Evolutionary conservation across 1,140 invertebrate genomes (phyloP).

Genomic region (Meloidogyne floridensis): DNA sequence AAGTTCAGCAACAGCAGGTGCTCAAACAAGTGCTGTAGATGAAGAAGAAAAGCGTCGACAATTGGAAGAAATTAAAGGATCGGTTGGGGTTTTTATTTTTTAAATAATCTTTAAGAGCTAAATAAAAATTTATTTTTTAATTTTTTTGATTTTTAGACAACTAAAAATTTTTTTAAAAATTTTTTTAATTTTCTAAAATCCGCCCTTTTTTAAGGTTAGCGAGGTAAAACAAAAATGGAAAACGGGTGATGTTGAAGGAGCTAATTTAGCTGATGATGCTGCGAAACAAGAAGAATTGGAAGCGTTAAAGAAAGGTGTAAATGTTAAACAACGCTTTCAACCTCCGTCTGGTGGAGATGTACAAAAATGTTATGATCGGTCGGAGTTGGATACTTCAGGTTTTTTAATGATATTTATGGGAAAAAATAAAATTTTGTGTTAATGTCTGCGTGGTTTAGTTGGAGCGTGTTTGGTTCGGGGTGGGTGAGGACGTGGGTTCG

Average conservation of each 20-base stretch:
- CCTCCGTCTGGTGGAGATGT: slow-evolving; percentile 31
- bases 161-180: neutral
- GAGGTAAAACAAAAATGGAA: slow-evolving; percentile 65
- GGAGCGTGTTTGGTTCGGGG: slow-evolving; percentile 47
- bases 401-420: neutral
- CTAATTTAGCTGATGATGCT: slow-evolving; percentile 51
- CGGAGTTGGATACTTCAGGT: slow-evolving; percentile 52
- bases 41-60: slow-evolving; percentile 46
- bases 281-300: slow-evolving; percentile 57
- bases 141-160: neutral
- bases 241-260: slow-evolving; percentile 63
- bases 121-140: slow-evolving; percentile 23
- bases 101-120: no score
- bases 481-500: slow-evolving; percentile 51
- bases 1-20: slow-evolving; percentile 53
- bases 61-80: slow-evolving; percentile 53
- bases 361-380: slow-evolving; percentile 47
- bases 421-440: no score
- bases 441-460: slow-evolving; percentile 42
- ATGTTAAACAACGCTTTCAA: slow-evolving; percentile 24
- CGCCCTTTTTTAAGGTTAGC: slow-evolving; percentile 50
- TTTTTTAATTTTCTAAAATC: neutral
- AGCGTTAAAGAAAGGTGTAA: slow-evolving; percentile 47
- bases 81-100: slow-evolving; percentile 38
- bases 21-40: slow-evolving; percentile 40